Evolutionary conservation across 2,888 invertebrate species (phyloP), one percentile per base, ranked within the genome.

Genomic region (Drosophila antonietae): DNA sequence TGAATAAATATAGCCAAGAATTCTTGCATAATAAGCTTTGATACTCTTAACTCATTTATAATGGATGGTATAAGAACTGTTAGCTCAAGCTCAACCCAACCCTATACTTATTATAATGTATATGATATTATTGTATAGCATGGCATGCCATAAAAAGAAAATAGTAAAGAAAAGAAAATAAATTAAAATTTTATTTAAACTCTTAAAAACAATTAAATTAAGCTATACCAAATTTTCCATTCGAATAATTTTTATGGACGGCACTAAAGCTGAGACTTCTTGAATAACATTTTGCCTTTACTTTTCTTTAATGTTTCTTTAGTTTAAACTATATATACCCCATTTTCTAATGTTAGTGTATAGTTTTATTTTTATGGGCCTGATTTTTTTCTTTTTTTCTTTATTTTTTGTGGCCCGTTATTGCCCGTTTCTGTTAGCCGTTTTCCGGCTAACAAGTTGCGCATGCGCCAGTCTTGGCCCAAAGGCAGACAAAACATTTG

Each of bases 391-490:
- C n/a, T n/a, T n/a, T n/a, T n/a, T n/a, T 44, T 62, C n/a, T 47
- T 44, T 49, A 39, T 49, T 62, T 20, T 57, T 73, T 56, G 49
- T 14, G 4, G 51, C 12, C 68, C 62, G 65, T 60, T 65, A 70
- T 69, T 55, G 55, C 43, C 49, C 49, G 53, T 31, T 79, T 66
- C 68, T 80, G 56, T 70, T 76, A 60, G 66, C 76, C 23, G 52
- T 73, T 78, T 85, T 75, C 79, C 70, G 76, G 80, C 73, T 53
- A 85, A 73, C 84, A 76, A 79, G 77, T 76, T 85, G 76, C 44
- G 68, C 79, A 62, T 61, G 65, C 66, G 59, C 66, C 56, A 14
- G 44, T 46, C 68, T 63, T 68, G 58, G 73, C 76, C 72, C 70
- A 75, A 56, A 75, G 72, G 68, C 61, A 75, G 68, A 59, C 53